A percentile compares a stretch with the other conserved stretches of the same genome.
Conservation (phyloP, 2,888 invertebrate species). For the Mesochorus sp. region DNA sequence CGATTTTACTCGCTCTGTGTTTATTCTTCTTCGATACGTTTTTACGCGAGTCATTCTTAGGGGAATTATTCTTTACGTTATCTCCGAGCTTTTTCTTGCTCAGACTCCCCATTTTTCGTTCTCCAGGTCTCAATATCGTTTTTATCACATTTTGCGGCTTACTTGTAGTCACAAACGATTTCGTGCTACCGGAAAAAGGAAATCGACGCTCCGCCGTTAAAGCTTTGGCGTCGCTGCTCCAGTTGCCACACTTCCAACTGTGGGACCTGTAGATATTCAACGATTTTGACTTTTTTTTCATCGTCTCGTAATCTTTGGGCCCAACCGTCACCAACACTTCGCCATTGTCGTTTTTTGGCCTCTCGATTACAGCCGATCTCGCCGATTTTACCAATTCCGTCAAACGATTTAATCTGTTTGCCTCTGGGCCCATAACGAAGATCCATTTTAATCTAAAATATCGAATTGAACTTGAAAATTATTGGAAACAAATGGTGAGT, state of each 20-base stretch:
- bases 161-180: neutral
- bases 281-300: constrained; percentile 17
- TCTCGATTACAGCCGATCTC: constrained; percentile 36
- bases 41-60: neutral
- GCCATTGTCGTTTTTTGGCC: constrained; percentile 5
- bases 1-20: neutral
- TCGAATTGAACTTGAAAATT: constrained; percentile 1
- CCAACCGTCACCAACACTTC: constrained; percentile 32
- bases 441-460: constrained; percentile 47
- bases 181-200: neutral
- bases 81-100: neutral
- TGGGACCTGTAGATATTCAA: constrained; percentile 38
- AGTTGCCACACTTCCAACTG: constrained; percentile 25
- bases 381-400: constrained; percentile 23
- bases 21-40: neutral
- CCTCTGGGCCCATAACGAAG: constrained; percentile 38
- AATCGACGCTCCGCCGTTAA: neutral
- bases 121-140: neutral
- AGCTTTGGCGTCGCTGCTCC: too few relatives aligned
- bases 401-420: constrained; percentile 28
- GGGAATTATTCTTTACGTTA: neutral
- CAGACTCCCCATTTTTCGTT: neutral
- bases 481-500: neutral
- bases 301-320: constrained; percentile 43
- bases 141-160: neutral